Evolutionary conservation across 2,888 invertebrate genomes (phyloP), one percentile per base, ranked within the genome.

Genomic region (Drosophila barbarae): DNA sequence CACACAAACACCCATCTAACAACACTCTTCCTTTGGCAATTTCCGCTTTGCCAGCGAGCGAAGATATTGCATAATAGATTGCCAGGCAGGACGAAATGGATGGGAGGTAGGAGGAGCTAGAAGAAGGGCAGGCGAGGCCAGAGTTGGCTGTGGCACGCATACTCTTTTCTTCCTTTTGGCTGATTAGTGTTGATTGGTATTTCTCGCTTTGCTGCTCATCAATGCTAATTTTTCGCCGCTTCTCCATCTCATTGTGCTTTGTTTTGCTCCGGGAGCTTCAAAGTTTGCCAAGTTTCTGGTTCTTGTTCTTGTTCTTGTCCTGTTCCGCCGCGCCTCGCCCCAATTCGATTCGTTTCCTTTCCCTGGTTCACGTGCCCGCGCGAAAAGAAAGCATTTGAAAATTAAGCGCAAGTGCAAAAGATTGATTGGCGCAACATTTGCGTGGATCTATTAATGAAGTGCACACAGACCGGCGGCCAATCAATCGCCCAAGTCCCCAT

Each of bases 161-260:
- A 73, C 69, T 73, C 57, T 56, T 36, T 64, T 64, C 53, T 57
- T 64, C 67, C 54, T 64, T 68, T 64, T 56, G 68, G 69, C 75
- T 86, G 86, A 85, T 85, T 85, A 85, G 85, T 85, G 85, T 77
- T 85, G 86, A 85, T 85, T 85, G 85, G 86, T 81, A 83, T 84
- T 86, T 85, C 73, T 83, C 77, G 85, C 84, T 76, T 79, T 84
- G 76, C 74, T 85, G 86, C 85, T 84, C 84, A 81, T 85, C 85
- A 84, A 84, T 84, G 84, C 82, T 80, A 80, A 79, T 82, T 78
- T 82, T 75, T 68, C 66, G 39, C 39, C 49, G 50, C 53, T 67
- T 46, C 50, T 49, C 38, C 54, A 38, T 44, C 49, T 34, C 13
- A 30, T n/a, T 44, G 32, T 44, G 50, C 38, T 57, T 63, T 47